phyloP scores from a whole-genome alignment of 2,888 invertebrate species.

The Tigriopus californicus region DNA sequence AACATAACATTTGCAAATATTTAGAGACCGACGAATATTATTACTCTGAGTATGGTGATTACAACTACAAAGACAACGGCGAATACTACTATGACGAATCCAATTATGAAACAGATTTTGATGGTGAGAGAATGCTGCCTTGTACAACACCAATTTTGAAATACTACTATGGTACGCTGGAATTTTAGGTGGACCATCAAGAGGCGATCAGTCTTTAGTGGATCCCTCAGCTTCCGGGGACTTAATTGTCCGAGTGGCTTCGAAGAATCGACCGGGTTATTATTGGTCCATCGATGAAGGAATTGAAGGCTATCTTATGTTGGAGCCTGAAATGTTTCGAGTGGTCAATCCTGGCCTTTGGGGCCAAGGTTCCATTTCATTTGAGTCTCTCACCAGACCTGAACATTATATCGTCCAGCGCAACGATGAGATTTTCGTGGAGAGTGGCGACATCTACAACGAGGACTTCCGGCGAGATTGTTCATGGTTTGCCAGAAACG shows the following conservation, averaged over 20 bases:
- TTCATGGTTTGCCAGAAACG: conserved; percentile 6
- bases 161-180: neutral
- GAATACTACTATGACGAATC: conserved; percentile 1
- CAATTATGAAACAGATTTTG: neutral
- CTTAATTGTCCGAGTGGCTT: conserved; percentile 9
- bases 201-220: conserved; percentile 14
- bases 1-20: neutral
- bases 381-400: conserved; percentile 4
- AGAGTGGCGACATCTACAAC: neutral
- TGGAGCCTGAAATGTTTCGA: conserved; percentile 1
- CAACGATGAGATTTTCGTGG: conserved; percentile 6
- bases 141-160: neutral
- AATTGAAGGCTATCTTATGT: conserved; percentile 14
- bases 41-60: conserved; percentile 11
- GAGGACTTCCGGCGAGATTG: neutral
- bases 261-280: conserved; percentile 12
- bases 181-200: neutral
- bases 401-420: conserved; percentile 1
- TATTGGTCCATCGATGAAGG: conserved; percentile 15
- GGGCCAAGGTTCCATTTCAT: neutral
- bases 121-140: neutral
- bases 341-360: conserved; percentile 5
- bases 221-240: neutral
- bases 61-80: neutral
- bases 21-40: conserved; percentile 4